A percentile compares a stretch with the other conserved stretches of the same genome.
Evolutionary conservation across 2,797 vertebrate species (phyloP).

Genomic region (Intellagama lesueurii): DNA sequence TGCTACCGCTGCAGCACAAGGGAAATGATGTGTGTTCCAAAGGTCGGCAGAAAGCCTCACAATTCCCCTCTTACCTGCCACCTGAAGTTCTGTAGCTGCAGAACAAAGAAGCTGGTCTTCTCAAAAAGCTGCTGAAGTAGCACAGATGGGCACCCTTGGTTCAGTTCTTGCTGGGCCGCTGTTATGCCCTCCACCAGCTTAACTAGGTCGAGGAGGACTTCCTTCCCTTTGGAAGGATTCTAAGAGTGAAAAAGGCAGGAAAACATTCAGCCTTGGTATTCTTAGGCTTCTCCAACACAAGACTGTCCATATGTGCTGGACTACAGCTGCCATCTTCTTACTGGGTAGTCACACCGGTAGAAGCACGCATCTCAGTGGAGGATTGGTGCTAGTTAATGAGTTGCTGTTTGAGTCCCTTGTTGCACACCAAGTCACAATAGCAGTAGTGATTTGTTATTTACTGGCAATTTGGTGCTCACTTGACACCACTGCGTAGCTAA

Average conservation of each 20-base stretch:
- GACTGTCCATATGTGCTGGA: neutral
- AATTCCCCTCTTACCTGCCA: conserved; percentile 73
- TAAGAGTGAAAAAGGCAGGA: conserved; percentile 53
- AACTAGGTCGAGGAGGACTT: conserved; percentile 70
- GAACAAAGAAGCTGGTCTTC: conserved; percentile 69
- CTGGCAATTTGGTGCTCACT: too few species aligned
- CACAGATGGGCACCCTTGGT: conserved; percentile 54
- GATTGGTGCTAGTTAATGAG: too few species aligned
- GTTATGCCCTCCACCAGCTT: conserved; percentile 63
- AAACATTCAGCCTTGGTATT: neutral
- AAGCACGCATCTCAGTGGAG: too few species aligned
- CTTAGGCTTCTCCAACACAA: neutral
- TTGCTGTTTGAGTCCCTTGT: too few species aligned
- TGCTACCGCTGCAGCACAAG: neutral
- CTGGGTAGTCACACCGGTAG: too few species aligned
- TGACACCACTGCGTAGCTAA: too few species aligned
- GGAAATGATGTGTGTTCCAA: neutral
- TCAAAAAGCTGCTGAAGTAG: conserved; percentile 74
- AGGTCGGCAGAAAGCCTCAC: neutral
- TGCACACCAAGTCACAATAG: too few species aligned
- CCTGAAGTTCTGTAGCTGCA: conserved; percentile 74
- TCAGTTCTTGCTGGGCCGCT: conserved; percentile 58
- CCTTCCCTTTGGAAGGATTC: conserved; percentile 75
- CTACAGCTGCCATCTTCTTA: neutral
- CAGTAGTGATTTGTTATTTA: too few species aligned